A percentile compares a stretch with the other conserved stretches of the same genome.
phyloP scores from a whole-genome alignment of 2,797 vertebrate genomes.

The Schizothorax lantsangensis region DNA sequence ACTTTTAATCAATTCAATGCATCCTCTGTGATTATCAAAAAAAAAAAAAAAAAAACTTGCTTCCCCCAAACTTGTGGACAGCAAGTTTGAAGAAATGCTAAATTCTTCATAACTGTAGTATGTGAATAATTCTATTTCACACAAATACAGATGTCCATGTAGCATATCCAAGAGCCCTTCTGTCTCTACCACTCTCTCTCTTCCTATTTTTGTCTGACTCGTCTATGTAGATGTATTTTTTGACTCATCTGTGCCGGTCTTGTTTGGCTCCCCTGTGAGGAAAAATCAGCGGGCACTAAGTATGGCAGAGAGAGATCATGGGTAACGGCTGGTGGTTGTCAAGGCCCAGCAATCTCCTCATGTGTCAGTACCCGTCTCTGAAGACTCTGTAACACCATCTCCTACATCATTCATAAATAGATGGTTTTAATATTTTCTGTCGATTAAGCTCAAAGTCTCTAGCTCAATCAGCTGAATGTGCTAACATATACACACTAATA shows the following conservation, averaged over 20 bases:
- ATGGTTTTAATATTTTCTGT: slow-evolving; percentile 1
- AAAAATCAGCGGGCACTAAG: slow-evolving; percentile 4
- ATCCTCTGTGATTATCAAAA: background rate
- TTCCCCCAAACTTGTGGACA: background rate
- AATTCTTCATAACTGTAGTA: background rate
- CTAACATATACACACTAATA: background rate
- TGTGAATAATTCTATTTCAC: background rate
- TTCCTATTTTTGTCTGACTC: slow-evolving; percentile 13
- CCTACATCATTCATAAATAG: slow-evolving; percentile 19
- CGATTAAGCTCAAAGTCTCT: background rate
- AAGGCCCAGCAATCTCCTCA: background rate
- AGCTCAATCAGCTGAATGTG: slow-evolving; percentile 5
- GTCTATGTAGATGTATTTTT: slow-evolving; percentile 23
- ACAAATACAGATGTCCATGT: background rate
- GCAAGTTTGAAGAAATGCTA: background rate
- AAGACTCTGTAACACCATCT: slow-evolving; percentile 13
- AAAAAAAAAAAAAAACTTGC: background rate
- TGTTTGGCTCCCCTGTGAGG: slow-evolving; percentile 17
- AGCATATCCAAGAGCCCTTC: background rate
- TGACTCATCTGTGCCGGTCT: slow-evolving; percentile 3
- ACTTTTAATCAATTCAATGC: background rate
- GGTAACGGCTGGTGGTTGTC: slow-evolving; percentile 19
- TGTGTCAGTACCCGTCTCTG: slow-evolving; percentile 7
- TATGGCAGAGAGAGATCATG: slow-evolving; percentile 9
- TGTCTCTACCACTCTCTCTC: slow-evolving; percentile 5